Evolutionary conservation across 2,888 invertebrate genomes (phyloP).

Genomic region (Clusia tigrina): DNA sequence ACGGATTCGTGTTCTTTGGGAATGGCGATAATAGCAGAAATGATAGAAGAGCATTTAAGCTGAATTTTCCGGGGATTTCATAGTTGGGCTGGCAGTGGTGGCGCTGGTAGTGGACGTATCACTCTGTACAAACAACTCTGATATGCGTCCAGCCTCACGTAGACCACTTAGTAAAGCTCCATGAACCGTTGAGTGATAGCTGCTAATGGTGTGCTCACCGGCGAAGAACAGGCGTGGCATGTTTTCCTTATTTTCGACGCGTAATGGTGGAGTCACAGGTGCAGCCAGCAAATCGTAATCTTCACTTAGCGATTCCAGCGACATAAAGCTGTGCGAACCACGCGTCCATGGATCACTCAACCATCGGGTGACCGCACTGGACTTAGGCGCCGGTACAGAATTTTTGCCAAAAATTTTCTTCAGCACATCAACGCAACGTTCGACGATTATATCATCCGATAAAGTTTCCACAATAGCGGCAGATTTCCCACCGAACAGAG

Average conservation of each 20-base stretch:
- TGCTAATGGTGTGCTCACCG: slow-evolving; percentile 96
- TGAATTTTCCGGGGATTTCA: no score
- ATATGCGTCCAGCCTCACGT: slow-evolving; percentile 94
- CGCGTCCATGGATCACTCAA: slow-evolving; percentile 95
- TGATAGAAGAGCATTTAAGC: no score
- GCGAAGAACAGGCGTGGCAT: slow-evolving; percentile 80
- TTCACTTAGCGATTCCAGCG: slow-evolving; percentile 93
- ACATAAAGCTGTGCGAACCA: slow-evolving; percentile 97
- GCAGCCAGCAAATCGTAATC: slow-evolving; percentile 96
- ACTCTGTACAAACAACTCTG: no score
- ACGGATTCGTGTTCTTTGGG: no score
- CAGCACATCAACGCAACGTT: slow-evolving; percentile 94
- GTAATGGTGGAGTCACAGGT: slow-evolving; percentile 80
- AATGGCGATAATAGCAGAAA: no score
- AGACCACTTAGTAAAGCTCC: slow-evolving; percentile 96
- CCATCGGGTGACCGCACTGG: slow-evolving; percentile 98
- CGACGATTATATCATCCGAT: slow-evolving; percentile 96
- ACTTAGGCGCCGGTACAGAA: slow-evolving; percentile 87
- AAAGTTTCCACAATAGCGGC: slow-evolving; percentile 97
- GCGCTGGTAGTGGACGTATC: no score
- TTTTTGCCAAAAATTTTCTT: slow-evolving; percentile 95
- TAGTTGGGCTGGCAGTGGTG: no score
- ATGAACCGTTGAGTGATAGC: slow-evolving; percentile 98
- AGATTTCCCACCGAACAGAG: slow-evolving; percentile 95
- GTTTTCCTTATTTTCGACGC: slow-evolving; percentile 53